phyloP scores from a whole-genome alignment of 2,797 vertebrate species.

The Sternarchorhynchus goeldii region DNA sequence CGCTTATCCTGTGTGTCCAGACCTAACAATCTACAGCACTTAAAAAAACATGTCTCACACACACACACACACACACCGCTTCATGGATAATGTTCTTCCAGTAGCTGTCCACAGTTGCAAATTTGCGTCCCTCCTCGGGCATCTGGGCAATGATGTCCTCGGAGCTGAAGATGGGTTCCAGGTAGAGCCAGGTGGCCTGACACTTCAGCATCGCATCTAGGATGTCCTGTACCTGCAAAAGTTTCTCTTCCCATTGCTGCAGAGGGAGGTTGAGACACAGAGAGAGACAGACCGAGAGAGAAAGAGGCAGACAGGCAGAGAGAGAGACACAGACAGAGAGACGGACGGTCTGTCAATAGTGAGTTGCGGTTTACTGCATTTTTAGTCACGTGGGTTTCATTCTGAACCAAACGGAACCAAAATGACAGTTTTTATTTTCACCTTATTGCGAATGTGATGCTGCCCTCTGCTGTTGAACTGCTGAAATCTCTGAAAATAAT shows the following conservation, averaged over 20 bases:
- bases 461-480: no score
- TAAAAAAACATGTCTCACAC: slow-evolving; percentile 6
- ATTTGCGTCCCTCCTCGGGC: slow-evolving; percentile 91
- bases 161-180: slow-evolving; percentile 95
- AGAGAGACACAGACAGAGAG: neutral
- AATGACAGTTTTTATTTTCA: no score
- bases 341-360: no score
- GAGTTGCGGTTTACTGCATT: no score
- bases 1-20: no score
- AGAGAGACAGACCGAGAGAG: neutral
- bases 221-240: slow-evolving; percentile 87
- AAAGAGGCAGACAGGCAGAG: neutral
- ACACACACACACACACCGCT: slow-evolving; percentile 68
- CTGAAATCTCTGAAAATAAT: no score
- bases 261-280: slow-evolving; percentile 32
- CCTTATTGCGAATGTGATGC: no score
- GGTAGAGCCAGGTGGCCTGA: slow-evolving; percentile 89
- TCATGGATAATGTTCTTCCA: slow-evolving; percentile 87
- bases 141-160: slow-evolving; percentile 92
- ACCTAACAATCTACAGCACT: neutral
- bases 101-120: slow-evolving; percentile 80
- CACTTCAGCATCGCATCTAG: slow-evolving; percentile 87
- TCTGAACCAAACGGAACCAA: no score
- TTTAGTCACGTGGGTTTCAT: no score
- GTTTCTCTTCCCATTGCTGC: slow-evolving; percentile 87